Evolutionary conservation across 2,113 vertebrate species (phyloP).

Genomic region (Pungitius pungitius): DNA sequence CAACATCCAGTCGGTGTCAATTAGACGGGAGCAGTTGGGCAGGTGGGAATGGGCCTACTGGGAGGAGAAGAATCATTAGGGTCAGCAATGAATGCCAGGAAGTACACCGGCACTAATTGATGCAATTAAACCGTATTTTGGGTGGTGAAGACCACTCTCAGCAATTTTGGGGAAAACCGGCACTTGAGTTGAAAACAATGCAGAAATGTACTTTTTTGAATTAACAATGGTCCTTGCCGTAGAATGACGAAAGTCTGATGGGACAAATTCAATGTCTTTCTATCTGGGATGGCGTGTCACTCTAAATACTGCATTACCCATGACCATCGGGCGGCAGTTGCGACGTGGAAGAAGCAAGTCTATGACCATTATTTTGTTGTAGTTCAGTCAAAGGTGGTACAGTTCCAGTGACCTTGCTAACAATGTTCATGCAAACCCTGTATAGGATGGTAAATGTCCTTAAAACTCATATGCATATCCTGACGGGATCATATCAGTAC

Average conservation of each 20-base stretch:
- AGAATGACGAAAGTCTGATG: background rate
- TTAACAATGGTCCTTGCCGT: background rate
- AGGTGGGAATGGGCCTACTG: slow-evolving; percentile 60
- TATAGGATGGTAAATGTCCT: background rate
- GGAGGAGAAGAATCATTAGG: slow-evolving; percentile 61
- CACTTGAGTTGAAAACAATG: background rate
- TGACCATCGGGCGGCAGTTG: background rate
- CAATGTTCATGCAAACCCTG: background rate
- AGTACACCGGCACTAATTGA: slow-evolving; percentile 6
- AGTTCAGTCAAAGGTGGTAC: too few relatives aligned
- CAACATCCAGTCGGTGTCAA: slow-evolving; percentile 71
- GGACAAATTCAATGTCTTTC: background rate
- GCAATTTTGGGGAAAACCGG: background rate
- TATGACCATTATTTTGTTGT: background rate
- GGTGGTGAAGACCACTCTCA: background rate
- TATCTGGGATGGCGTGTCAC: background rate
- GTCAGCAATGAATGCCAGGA: slow-evolving; percentile 35
- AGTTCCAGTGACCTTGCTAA: background rate
- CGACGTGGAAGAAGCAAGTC: background rate
- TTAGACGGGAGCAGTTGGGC: slow-evolving; percentile 58
- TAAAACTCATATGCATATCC: background rate
- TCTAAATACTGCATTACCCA: background rate
- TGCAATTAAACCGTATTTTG: background rate
- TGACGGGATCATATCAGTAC: too few relatives aligned
- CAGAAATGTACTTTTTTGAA: background rate